Base-by-base conservation (phyloP, 64 coral and sea anemone species). In the Stichodactyla helianthus region DNA sequence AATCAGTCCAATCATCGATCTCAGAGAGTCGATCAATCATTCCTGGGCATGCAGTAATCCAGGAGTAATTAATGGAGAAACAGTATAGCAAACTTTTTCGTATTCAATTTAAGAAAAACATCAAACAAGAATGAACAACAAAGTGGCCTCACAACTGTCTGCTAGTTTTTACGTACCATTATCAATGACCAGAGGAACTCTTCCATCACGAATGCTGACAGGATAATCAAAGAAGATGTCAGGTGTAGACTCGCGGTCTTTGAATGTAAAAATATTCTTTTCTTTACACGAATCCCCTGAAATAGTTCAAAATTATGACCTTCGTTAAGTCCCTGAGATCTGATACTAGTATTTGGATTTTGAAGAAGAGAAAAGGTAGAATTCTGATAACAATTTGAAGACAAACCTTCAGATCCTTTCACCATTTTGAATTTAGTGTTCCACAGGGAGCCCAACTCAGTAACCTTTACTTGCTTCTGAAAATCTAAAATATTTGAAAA, bases 141-240 rank as follows among this genome's bases (percentile, higher is more conserved):
- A 5, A 70, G n/a, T 1, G 11, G 31, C 19, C 20, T n/a, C 18
- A 65, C 4, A 65, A 65, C 35, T 74, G 27, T 13, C 25, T 11
- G 12, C 11, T 26, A 12, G 1, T 26, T 28, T 74, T 74, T 4
- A 74, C 89, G 79, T 65, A 98, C 96, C 96, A 93, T 98, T 98
- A 77, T 98, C 96, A 82, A 98, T 90, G 52, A 98, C 86, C n/a
- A 98, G 56, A 52, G 96, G 96, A 77, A 94, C 87, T 22, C 55
- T 52, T 51, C 89, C 85, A 71, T 98, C 93, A 84, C 90, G 84
- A 71, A 98, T 65, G 54, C 79, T 92, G 18, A 71, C 13, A 18
- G 84, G 50, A 77, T 98, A 98, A 6, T 98, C 96, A 83, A 83
- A 90, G 77, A 95, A 89, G n/a, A 53, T 44, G 20, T 98, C 96